Evolutionary conservation across 2,113 vertebrate species (phyloP).

Genomic region (Ceuthmochares aereus): DNA sequence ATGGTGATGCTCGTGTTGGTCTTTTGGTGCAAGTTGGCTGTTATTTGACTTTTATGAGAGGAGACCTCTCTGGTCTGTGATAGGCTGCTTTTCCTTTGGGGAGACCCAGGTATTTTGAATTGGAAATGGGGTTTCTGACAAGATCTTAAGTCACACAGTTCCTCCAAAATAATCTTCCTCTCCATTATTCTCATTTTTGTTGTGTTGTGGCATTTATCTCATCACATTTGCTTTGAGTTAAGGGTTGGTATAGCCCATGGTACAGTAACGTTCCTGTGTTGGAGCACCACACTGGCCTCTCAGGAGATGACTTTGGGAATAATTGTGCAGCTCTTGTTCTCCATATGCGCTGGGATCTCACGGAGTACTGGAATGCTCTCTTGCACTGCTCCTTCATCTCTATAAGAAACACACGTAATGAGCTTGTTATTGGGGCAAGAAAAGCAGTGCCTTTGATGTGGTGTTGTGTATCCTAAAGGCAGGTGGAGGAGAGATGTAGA

Average conservation of each 20-base stretch:
- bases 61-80: not conserved
- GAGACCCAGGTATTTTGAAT: not conserved
- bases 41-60: not conserved
- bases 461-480: not conserved
- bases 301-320: not conserved
- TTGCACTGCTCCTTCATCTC: not conserved
- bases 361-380: not conserved
- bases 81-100: not conserved
- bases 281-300: not conserved
- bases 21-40: not conserved
- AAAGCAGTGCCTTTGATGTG: not conserved
- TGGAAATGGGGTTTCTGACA: not conserved
- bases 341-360: fast-evolving
- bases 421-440: not conserved
- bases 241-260: not conserved
- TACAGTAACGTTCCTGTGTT: not conserved
- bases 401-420: not conserved
- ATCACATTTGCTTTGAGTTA: not conserved
- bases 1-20: not conserved
- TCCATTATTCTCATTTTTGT: not conserved
- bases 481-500: not conserved
- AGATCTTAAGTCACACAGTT: not conserved
- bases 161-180: not conserved
- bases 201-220: not conserved
- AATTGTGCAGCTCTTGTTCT: not conserved